Evolutionary conservation across 2,113 vertebrate genomes (phyloP), one percentile per base, ranked within the genome.

Genomic region (Fregata magnificens): DNA sequence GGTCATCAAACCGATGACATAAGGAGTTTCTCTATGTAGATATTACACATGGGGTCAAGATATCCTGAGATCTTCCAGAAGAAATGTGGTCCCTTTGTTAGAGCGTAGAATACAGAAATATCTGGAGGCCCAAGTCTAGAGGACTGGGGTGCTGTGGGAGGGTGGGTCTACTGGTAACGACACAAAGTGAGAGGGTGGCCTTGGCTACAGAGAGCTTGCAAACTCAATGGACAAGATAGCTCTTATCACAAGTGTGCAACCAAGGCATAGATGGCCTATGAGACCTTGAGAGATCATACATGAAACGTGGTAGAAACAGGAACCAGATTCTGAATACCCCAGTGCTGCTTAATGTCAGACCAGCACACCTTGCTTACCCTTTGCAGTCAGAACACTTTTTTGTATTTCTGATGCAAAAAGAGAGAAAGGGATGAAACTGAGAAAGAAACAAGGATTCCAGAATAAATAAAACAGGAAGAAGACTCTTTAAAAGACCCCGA

Each of bases 141-240:
- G 20, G 63, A 34, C 18, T 12, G 4, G 9, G 26, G 10, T 50
- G 22, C 32, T 59, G 18, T 45, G 18, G 34, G 26, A 67, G 42
- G 22, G 13, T 52, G 21, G 4, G 24, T 78, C 13, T 70, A 4
- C 20, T 6, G 12, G 25, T 8, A 63, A 26, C 0, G 1, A 34
- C 3, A 13, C 3, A 31, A 53, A 71, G n/a, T 29, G 16, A 67
- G 38, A 66, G 7, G 1, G 8, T 59, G 32, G 7, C 16, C 38
- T 88, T 53, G 61, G 19, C 9, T 53, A 56, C 36, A 84, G 50
- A 65, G 32, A 74, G 50, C 28, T 66, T 70, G 29, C 18, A 78
- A 77, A 49, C 6, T 66, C 42, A 32, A 11, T 36, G 58, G 47
- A 32, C 28, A n/a, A 34, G 24, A 31, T 4, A 62, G 9, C 5